Percentiles rank a stretch among this genome's conserved stretches.
phyloP scores from a whole-genome alignment of 64 coral and sea anemone species.

The Orbicella faveolata region DNA sequence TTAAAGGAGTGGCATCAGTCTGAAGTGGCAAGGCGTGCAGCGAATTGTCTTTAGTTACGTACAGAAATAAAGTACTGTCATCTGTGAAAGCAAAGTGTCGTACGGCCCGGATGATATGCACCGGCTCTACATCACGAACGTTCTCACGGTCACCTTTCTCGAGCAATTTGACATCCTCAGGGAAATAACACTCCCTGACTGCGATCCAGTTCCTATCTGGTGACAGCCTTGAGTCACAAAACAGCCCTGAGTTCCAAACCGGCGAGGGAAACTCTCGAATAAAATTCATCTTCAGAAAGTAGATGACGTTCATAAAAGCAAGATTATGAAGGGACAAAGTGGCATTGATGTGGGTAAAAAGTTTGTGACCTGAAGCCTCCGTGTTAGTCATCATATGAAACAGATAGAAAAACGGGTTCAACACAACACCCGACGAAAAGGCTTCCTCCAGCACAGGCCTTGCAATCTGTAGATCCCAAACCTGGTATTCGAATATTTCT shows the following conservation, averaged over 20 bases:
- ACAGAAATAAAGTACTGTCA: not conserved
- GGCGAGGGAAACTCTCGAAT: not conserved
- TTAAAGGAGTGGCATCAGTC: too few species aligned
- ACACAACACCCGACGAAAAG: not conserved
- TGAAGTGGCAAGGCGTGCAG: too few species aligned
- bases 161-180: too few species aligned
- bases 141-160: too few species aligned
- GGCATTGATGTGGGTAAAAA: not conserved
- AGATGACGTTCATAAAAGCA: not conserved
- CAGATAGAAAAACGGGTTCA: constrained; percentile 10
- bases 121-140: not conserved
- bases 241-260: too few species aligned
- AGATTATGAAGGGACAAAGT: not conserved
- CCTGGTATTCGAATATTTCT: constrained; percentile 12
- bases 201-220: not conserved
- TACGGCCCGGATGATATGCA: not conserved
- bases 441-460: constrained; percentile 3
- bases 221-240: not conserved
- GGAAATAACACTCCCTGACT: too few species aligned
- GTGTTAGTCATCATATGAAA: not conserved
- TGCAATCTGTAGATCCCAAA: constrained; percentile 39
- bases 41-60: too few species aligned
- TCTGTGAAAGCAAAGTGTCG: not conserved
- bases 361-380: not conserved
- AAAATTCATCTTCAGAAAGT: not conserved